Conservation (phyloP, 2,113 vertebrate genomes). For the Clarias batrachus region DNA sequence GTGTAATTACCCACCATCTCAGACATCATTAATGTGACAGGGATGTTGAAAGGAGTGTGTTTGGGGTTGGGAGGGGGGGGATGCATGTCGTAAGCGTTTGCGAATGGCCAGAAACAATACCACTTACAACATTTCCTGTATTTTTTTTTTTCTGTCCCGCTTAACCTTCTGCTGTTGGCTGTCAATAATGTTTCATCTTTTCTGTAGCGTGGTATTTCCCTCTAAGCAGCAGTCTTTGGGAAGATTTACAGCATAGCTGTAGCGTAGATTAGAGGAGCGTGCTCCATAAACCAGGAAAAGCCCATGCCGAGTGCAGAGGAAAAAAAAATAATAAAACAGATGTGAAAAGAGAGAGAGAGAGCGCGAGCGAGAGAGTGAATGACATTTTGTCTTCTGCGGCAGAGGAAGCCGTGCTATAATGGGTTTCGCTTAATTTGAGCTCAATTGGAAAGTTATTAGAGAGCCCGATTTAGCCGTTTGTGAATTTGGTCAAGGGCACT, state of each 20-base stretch:
- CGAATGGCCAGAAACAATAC: background rate
- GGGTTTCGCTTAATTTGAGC: slow-evolving; percentile 77
- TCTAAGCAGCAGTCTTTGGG: slow-evolving; percentile 23
- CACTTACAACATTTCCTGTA: background rate
- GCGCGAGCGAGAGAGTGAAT: slow-evolving; percentile 62
- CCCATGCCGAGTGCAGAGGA: background rate
- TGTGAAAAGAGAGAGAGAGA: slow-evolving; percentile 10
- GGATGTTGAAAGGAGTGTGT: background rate
- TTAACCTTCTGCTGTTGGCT: background rate
- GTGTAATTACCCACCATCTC: slow-evolving; percentile 37
- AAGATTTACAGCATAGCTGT: slow-evolving; percentile 18
- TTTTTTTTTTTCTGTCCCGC: background rate
- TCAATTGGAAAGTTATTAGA: slow-evolving; percentile 79
- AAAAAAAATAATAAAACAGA: slow-evolving; percentile 13
- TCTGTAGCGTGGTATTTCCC: background rate
- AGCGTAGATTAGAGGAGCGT: background rate
- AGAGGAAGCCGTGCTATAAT: slow-evolving; percentile 74
- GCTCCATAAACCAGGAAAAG: slow-evolving; percentile 28
- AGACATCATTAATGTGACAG: slow-evolving; percentile 31
- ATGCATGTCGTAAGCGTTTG: background rate
- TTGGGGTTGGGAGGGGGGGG: background rate
- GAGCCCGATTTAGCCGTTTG: slow-evolving; percentile 68
- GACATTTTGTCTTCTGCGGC: slow-evolving; percentile 73
- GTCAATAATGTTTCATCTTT: background rate
- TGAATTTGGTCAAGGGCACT: slow-evolving; percentile 78